Evolutionary conservation across 23 tunicate species (phyloP).

Genomic region (Trididemnum clinides): DNA sequence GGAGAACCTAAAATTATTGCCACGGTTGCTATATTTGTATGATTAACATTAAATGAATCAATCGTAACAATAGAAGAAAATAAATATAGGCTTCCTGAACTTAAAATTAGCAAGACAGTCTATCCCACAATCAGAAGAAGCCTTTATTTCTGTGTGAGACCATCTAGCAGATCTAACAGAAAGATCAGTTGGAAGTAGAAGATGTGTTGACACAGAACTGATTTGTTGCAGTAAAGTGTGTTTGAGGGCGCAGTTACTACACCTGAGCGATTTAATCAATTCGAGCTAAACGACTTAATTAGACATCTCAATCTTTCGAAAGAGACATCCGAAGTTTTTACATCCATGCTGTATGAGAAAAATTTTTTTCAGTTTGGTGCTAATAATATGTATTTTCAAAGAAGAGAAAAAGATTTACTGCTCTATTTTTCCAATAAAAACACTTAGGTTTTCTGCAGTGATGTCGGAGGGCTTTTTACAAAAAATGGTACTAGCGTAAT

Average conservation of each 20-base stretch:
- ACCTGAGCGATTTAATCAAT: not conserved
- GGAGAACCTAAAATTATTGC: not conserved
- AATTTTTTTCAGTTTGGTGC: not conserved
- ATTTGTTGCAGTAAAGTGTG: not conserved
- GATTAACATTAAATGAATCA: not conserved
- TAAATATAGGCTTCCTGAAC: not conserved
- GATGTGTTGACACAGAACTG: not conserved
- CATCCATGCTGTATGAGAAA: no score
- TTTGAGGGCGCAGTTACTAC: not conserved
- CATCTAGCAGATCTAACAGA: no score
- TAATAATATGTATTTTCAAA: not conserved
- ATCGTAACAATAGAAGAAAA: not conserved
- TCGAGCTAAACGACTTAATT: not conserved
- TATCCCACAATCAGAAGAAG: no score
- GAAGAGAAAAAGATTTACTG: not conserved
- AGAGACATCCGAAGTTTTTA: no score
- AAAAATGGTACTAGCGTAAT: not conserved
- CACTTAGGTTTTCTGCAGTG: not conserved
- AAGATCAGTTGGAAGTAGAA: not conserved
- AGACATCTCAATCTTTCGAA: no score
- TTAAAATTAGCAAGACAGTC: not conserved
- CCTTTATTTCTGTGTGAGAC: no score
- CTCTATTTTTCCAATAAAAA: not conserved
- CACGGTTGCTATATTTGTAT: not conserved
- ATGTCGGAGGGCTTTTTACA: not conserved